Percentiles rank a stretch among this genome's conserved stretches.
Evolutionary conservation across 2,888 invertebrate genomes (phyloP).

Genomic region (Osedax fenrisi): DNA sequence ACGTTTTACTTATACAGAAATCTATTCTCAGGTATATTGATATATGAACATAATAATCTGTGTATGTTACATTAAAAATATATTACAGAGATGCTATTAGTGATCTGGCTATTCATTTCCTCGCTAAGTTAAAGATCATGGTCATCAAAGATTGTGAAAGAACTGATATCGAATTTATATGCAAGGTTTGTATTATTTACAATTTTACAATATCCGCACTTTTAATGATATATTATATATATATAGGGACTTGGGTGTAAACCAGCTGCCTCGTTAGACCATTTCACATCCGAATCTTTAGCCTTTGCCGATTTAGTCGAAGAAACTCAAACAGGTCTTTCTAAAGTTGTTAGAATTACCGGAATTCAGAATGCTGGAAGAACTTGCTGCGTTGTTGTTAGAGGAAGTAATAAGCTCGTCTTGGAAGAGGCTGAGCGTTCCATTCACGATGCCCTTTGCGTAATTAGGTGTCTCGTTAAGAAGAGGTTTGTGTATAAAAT

Average conservation of each 20-base stretch:
- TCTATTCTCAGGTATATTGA: slow-evolving; percentile 61
- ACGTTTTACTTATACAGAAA: slow-evolving; percentile 80
- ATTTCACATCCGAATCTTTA: slow-evolving; percentile 81
- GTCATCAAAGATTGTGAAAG: slow-evolving; percentile 94
- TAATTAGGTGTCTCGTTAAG: slow-evolving; percentile 87
- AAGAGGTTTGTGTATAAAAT: too few relatives aligned
- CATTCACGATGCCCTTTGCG: slow-evolving; percentile 79
- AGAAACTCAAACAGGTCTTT: slow-evolving; percentile 70
- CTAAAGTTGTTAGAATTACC: slow-evolving; percentile 78
- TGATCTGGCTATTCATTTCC: slow-evolving; percentile 88
- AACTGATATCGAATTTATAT: slow-evolving; percentile 92
- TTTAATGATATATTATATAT: background rate
- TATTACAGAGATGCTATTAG: slow-evolving; percentile 78
- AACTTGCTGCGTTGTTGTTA: slow-evolving; percentile 80
- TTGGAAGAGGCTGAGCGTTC: slow-evolving; percentile 80
- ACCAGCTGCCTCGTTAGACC: slow-evolving; percentile 95
- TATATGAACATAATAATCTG: background rate
- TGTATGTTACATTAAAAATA: background rate
- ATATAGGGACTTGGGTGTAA: slow-evolving; percentile 68
- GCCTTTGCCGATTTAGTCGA: slow-evolving; percentile 84
- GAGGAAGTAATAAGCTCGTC: slow-evolving; percentile 76
- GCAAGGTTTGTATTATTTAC: slow-evolving; percentile 57
- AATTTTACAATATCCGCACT: too few relatives aligned
- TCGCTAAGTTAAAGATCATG: slow-evolving; percentile 96
- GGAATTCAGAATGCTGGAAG: slow-evolving; percentile 75